phyloP scores from a whole-genome alignment of 2,797 vertebrate genomes.

The Spheniscus humboldti region DNA sequence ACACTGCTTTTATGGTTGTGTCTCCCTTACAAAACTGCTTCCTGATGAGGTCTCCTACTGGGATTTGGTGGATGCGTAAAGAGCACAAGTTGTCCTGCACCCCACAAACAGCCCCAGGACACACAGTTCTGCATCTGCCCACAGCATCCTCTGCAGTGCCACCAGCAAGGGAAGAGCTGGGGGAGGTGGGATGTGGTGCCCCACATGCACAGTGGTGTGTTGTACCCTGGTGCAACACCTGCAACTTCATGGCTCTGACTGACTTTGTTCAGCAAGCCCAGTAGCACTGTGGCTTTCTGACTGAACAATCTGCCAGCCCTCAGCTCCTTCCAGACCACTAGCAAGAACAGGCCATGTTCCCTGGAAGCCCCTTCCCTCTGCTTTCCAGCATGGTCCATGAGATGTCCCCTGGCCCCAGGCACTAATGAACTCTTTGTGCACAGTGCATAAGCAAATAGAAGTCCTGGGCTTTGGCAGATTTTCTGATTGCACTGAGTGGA shows the following conservation, averaged over 20 bases:
- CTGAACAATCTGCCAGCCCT: not conserved
- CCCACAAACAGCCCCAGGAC: not conserved
- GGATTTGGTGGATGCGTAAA: not conserved
- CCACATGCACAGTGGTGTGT: accelerated
- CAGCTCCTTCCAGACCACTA: not conserved
- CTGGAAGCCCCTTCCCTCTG: not conserved
- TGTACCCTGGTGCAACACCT: not conserved
- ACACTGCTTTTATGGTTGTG: not conserved
- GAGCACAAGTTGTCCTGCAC: not conserved
- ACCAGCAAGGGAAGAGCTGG: accelerated
- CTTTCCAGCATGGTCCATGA: not conserved
- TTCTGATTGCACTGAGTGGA: not conserved
- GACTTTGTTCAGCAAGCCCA: not conserved
- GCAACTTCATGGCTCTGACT: not conserved
- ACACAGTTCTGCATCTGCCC: not conserved
- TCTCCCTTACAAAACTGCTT: not conserved
- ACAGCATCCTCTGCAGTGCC: not conserved
- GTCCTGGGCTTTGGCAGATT: not conserved
- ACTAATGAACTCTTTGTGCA: not conserved
- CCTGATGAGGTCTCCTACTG: accelerated
- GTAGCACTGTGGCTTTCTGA: not conserved
- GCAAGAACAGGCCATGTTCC: not conserved
- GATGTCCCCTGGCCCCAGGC: not conserved
- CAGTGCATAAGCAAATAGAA: not conserved
- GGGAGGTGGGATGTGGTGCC: not conserved